Percentiles rank a stretch among this genome's conserved stretches.
Conservation (phyloP, 2,113 vertebrate species). For the Cryptomyrus ogoouensis region DNA sequence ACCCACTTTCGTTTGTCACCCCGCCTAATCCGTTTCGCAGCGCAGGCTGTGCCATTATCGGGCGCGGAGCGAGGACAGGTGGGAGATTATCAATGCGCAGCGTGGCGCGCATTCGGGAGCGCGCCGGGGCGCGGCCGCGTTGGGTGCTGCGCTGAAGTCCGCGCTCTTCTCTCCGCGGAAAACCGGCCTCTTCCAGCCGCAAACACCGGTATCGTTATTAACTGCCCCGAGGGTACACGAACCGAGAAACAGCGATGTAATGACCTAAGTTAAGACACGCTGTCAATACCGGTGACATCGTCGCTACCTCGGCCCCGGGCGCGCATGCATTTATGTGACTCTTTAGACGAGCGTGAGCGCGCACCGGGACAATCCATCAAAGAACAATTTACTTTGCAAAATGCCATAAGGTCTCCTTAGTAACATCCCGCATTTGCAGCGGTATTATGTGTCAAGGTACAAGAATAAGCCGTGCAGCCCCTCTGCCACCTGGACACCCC, state of each 20-base stretch:
- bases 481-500: background rate
- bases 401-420: background rate
- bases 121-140: constrained; percentile 13
- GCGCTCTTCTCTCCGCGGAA: background rate
- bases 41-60: constrained; percentile 16
- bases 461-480: background rate
- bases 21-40: constrained; percentile 20
- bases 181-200: background rate
- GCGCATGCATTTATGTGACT: background rate
- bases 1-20: constrained; percentile 28
- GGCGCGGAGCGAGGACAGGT: constrained; percentile 27
- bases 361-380: background rate
- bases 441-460: background rate
- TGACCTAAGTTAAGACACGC: background rate
- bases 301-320: no score
- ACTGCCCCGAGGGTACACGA: background rate
- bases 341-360: background rate
- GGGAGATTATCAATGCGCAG: constrained; percentile 37
- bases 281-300: background rate
- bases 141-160: background rate
- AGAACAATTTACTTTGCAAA: background rate
- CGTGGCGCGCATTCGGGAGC: constrained; percentile 37
- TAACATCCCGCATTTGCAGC: background rate
- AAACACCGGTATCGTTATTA: background rate
- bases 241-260: background rate